phyloP scores from a whole-genome alignment of 1,140 invertebrate species.

The Pogonomyrmex barbatus region DNA sequence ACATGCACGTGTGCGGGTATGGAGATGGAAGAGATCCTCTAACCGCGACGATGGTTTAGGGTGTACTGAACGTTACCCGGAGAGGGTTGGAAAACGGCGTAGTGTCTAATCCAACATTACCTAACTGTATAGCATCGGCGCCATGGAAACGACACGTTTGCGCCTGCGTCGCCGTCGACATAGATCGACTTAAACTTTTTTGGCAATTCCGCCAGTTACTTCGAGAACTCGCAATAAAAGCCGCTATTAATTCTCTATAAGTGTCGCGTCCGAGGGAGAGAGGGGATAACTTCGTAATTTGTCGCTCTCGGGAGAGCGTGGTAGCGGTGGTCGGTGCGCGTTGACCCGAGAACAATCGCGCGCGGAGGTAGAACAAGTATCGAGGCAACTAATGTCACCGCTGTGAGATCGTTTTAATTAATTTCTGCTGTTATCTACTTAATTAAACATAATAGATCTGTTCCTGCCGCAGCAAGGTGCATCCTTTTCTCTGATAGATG shows the following conservation, averaged over 20 bases:
- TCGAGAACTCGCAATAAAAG: conserved; percentile 61
- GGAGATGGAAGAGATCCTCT: conserved; percentile 46
- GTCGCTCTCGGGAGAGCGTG: conserved; percentile 25
- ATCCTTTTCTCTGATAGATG: not conserved
- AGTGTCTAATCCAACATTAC: conserved; percentile 67
- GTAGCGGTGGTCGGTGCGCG: conserved; percentile 26
- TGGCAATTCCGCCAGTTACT: conserved; percentile 53
- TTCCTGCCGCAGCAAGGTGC: not conserved
- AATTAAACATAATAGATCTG: conserved; percentile 3
- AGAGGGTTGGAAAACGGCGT: conserved; percentile 69
- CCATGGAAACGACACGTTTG: conserved; percentile 64
- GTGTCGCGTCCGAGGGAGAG: conserved; percentile 8
- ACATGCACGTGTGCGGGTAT: conserved; percentile 30
- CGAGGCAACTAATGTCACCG: not conserved
- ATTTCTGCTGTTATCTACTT: not conserved
- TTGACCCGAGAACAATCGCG: conserved; percentile 18
- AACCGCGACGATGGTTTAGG: conserved; percentile 71
- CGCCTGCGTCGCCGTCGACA: conserved; percentile 51
- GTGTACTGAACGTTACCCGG: conserved; percentile 70
- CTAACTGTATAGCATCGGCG: conserved; percentile 62
- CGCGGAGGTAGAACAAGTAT: conserved; percentile 19
- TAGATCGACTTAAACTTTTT: conserved; percentile 61
- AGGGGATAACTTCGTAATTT: conserved; percentile 35
- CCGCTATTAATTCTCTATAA: conserved; percentile 64
- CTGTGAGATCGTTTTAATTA: conserved; percentile 8